phyloP scores from a whole-genome alignment of 2,113 vertebrate species.

The Cyanoderma ruficeps region DNA sequence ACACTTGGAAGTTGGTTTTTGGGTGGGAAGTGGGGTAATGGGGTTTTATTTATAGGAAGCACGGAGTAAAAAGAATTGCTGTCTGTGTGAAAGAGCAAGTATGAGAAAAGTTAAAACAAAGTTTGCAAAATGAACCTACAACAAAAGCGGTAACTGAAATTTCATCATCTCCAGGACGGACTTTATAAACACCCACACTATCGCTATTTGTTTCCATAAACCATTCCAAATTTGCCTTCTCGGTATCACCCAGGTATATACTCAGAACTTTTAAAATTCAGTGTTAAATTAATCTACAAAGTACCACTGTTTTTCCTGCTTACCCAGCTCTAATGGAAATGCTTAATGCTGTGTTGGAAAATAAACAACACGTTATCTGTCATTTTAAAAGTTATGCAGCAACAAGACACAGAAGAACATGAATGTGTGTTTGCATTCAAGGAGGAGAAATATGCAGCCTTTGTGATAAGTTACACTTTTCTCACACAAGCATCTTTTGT shows the following conservation, averaged over 20 bases:
- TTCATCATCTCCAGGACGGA: not conserved
- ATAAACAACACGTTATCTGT: not conserved
- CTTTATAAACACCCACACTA: not conserved
- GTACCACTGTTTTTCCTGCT: not conserved
- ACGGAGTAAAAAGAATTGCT: not conserved
- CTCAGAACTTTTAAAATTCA: not conserved
- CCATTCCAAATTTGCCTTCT: not conserved
- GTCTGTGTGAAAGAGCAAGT: not conserved
- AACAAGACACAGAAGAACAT: not conserved
- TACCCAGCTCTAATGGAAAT: not conserved
- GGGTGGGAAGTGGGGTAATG: not conserved
- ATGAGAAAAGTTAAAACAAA: not conserved
- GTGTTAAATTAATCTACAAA: not conserved
- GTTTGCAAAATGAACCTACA: not conserved
- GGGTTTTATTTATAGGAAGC: rapidly evolving
- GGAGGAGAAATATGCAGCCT: conserved; percentile 21
- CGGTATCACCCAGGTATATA: not conserved
- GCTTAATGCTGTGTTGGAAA: conserved; percentile 11
- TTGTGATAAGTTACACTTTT: conserved; percentile 15
- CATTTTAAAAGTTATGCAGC: not conserved
- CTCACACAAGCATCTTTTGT: not conserved
- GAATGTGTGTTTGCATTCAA: not conserved
- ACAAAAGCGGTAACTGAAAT: not conserved
- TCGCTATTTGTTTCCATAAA: not conserved
- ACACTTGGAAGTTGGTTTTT: rapidly evolving